phyloP scores from a whole-genome alignment of 2,888 invertebrate genomes.

The Callimorpha dominula region DNA sequence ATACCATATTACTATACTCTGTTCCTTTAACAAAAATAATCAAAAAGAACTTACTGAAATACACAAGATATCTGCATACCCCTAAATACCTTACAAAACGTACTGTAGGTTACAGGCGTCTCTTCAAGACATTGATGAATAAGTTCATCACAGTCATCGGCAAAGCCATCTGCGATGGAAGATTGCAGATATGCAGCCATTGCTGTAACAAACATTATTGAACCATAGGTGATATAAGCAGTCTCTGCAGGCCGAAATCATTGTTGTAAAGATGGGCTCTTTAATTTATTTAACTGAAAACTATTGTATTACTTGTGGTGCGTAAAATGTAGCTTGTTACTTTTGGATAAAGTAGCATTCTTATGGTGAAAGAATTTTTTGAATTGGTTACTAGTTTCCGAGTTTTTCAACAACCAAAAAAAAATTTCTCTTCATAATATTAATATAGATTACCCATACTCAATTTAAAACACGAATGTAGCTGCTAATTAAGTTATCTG shows the following conservation, averaged over 20 bases:
- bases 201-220: conserved; percentile 17
- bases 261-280: too few relatives aligned
- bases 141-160: conserved; percentile 74
- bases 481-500: too few relatives aligned
- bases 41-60: conserved; percentile 67
- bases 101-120: conserved; percentile 63
- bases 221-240: neutral
- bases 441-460: neutral
- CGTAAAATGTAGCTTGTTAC: too few relatives aligned
- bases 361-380: too few relatives aligned
- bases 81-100: conserved; percentile 72
- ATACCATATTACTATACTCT: too few relatives aligned
- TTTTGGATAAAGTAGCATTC: too few relatives aligned
- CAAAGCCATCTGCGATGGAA: conserved; percentile 76
- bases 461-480: too few relatives aligned
- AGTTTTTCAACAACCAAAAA: neutral
- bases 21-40: neutral
- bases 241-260: too few relatives aligned
- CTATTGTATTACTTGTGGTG: too few relatives aligned
- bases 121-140: conserved; percentile 64
- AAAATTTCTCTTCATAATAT: neutral
- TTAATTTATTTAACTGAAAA: too few relatives aligned
- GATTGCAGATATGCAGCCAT: conserved; percentile 32
- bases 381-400: neutral
- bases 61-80: conserved; percentile 69